Evolutionary conservation across 2,797 vertebrate species (phyloP).

Genomic region (Merluccius polli): DNA sequence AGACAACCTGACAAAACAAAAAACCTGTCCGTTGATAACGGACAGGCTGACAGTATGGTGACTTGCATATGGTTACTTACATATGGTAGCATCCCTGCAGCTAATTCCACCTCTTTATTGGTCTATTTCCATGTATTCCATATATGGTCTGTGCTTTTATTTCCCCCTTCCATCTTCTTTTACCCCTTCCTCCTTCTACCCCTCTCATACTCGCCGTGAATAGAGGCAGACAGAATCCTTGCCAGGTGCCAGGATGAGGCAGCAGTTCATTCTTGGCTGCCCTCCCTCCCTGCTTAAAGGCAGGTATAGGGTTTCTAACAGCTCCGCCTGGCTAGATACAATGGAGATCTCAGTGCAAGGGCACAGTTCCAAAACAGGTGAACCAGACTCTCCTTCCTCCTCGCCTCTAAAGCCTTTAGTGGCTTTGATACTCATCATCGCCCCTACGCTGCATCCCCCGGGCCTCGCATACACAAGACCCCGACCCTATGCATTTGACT

Average conservation of each 20-base stretch:
- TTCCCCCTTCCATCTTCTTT: constrained; percentile 27
- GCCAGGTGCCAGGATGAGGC: constrained; percentile 73
- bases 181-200: constrained; percentile 30
- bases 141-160: constrained; percentile 35
- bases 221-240: constrained; percentile 73
- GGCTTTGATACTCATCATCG: constrained; percentile 25
- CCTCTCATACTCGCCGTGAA: constrained; percentile 62
- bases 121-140: constrained; percentile 30
- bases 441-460: constrained; percentile 34
- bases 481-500: not conserved
- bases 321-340: constrained; percentile 75
- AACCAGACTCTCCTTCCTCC: constrained; percentile 58
- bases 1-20: constrained; percentile 17
- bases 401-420: constrained; percentile 40
- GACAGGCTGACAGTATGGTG: not conserved
- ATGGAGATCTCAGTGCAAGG: constrained; percentile 68
- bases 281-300: constrained; percentile 75
- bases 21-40: constrained; percentile 24
- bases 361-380: constrained; percentile 69
- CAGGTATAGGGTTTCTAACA: constrained; percentile 78
- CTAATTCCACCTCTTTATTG: constrained; percentile 20
- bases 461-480: constrained; percentile 36
- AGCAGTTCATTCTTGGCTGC: constrained; percentile 79
- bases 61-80: not conserved
- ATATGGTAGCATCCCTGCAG: constrained; percentile 35